phyloP scores from a whole-genome alignment of 1,140 invertebrate genomes.

The Nephotettix cincticeps region DNA sequence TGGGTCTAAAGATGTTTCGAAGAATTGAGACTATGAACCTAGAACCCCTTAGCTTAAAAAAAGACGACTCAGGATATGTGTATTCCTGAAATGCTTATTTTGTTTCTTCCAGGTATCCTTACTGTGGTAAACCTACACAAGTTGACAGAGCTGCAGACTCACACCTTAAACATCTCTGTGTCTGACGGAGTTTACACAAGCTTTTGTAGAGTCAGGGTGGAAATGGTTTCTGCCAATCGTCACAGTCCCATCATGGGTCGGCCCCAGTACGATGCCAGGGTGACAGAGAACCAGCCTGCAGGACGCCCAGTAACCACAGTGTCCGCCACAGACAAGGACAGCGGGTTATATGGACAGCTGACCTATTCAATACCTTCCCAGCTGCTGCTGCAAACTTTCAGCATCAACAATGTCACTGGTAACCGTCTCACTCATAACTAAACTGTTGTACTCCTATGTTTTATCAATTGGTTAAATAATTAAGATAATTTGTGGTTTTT shows the following conservation, averaged over 20 bases:
- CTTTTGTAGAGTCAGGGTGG: slow-evolving; percentile 77
- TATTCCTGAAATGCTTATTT: no score
- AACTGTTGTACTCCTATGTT: no score
- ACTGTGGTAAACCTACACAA: slow-evolving; percentile 60
- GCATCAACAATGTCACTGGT: slow-evolving; percentile 70
- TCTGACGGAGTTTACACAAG: slow-evolving; percentile 90
- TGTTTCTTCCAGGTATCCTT: slow-evolving; percentile 51
- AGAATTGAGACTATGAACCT: no score
- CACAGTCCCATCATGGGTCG: slow-evolving; percentile 76
- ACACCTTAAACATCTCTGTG: slow-evolving; percentile 80
- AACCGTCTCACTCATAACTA: no score
- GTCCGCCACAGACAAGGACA: slow-evolving; percentile 77
- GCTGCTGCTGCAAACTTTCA: slow-evolving; percentile 71
- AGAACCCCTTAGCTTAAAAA: no score
- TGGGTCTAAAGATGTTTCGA: no score
- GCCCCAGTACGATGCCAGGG: slow-evolving; percentile 68
- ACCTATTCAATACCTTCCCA: slow-evolving; percentile 81
- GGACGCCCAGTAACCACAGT: slow-evolving; percentile 72
- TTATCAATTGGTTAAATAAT: no score
- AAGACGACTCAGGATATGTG: no score
- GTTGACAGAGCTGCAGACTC: slow-evolving; percentile 51
- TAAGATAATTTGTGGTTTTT: no score
- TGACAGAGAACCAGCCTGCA: slow-evolving; percentile 78
- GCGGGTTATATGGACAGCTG: slow-evolving; percentile 75
- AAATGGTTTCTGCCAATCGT: slow-evolving; percentile 76